Evolutionary conservation across 2,113 vertebrate species (phyloP), one percentile per base, ranked within the genome.

Genomic region (Haemorhous mexicanus): DNA sequence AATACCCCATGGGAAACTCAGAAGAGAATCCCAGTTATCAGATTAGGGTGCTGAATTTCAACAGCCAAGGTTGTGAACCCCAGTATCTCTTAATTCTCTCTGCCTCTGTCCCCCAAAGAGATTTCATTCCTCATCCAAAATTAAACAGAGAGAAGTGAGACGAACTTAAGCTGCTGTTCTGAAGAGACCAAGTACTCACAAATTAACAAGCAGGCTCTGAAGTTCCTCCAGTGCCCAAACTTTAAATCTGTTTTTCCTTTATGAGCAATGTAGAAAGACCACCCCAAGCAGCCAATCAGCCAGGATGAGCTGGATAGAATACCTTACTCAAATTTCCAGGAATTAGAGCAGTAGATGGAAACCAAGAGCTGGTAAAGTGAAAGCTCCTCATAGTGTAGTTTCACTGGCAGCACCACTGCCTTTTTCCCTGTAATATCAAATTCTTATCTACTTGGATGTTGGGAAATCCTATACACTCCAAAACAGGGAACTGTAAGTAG

Each of bases 31-130:
- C 82, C 63, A 97, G 88, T 92, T 96, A 96, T 95, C 90, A 95
- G 83, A 87, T 83, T 88, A 87, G 84, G 89, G 78, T 97, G 96
- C 97, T 91, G 97, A 97, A 97, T 77, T 96, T 95, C 68, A 97
- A 96, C 94, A 98, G 97, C 97, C 84, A 44, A 98, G 75, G 82
- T 66, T 66, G 62, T 33, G 75, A 96, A 95, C 95, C 96, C 80
- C 61, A 8, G 91, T 91, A 28, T 95, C 76, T 93, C 93, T 96
- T 95, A 93, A 84, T 77, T 90, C 91, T 83, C 55, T 61, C 68
- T 94, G 86, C 28, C 16, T 52, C 50, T 52, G 50, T 58, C 9
- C 35, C 52, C 28, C 35, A 80, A 58, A 95, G 58, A 96, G 91
- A 96, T 95, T 95, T 94, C 94, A 78, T 89, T 96, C 83, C 83